Conservation (phyloP, 2,797 vertebrate species). For the Pangasius sanitwongsei region DNA sequence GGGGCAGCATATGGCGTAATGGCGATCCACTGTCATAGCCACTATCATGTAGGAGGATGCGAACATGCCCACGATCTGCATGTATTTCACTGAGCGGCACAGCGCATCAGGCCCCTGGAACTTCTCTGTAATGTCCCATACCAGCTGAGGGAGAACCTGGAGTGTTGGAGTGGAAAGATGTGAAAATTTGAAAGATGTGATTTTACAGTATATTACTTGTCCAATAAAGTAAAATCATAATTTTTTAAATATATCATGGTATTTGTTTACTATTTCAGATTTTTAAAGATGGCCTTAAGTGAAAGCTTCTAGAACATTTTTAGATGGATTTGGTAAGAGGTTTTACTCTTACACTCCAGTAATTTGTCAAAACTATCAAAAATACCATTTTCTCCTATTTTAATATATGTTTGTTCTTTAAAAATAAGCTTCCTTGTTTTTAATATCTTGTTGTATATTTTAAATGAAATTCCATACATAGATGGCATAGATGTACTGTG, state of each 20-base stretch:
- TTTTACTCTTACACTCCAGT: background rate
- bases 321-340: background rate
- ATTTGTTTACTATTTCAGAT: background rate
- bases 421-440: background rate
- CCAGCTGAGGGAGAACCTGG: slow-evolving; percentile 93
- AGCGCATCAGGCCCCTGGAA: slow-evolving; percentile 89
- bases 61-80: slow-evolving; percentile 98
- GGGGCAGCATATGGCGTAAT: slow-evolving; percentile 92
- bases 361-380: background rate
- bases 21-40: slow-evolving; percentile 92
- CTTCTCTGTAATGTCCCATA: slow-evolving; percentile 92
- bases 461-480: background rate
- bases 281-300: background rate
- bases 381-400: background rate
- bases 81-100: slow-evolving; percentile 90
- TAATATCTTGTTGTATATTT: background rate
- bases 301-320: background rate
- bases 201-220: background rate
- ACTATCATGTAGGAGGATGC: slow-evolving; percentile 97
- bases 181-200: background rate
- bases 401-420: background rate
- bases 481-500: background rate
- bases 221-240: background rate
- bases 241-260: background rate
- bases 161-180: slow-evolving; percentile 38